A percentile compares a stretch with the other conserved stretches of the same genome.
These are phyloP conservation scores for Galaxias olidus DNA, from an alignment of 2,797 vertebrate genomes.

Conservation along the genomic window DNA sequence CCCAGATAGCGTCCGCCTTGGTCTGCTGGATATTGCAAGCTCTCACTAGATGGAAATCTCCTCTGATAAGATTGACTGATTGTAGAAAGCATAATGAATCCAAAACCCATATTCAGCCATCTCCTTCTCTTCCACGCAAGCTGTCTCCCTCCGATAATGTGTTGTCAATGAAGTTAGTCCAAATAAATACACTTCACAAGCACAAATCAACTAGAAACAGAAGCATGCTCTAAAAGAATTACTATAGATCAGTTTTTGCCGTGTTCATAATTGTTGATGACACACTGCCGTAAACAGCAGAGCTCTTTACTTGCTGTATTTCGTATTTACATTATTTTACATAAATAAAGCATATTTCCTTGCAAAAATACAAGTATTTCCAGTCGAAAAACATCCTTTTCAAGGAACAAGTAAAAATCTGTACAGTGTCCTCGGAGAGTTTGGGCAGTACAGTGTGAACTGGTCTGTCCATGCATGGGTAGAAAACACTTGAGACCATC, in stretches of 20 bases:
- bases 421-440: slow-evolving; percentile 74
- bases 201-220: slow-evolving; percentile 44
- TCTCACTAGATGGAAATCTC: slow-evolving; percentile 68
- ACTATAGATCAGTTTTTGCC: slow-evolving; percentile 46
- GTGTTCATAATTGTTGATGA: slow-evolving; percentile 48
- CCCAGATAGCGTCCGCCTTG: slow-evolving; percentile 47
- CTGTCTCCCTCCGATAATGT: slow-evolving; percentile 67
- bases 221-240: slow-evolving; percentile 44
- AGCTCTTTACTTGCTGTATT: slow-evolving; percentile 60
- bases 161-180: slow-evolving; percentile 52
- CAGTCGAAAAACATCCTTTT: slow-evolving; percentile 69
- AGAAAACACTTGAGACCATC: slow-evolving; percentile 76
- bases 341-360: slow-evolving; percentile 73
- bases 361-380: slow-evolving; percentile 77
- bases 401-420: slow-evolving; percentile 74
- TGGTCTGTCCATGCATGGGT: slow-evolving; percentile 75
- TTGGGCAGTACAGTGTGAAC: slow-evolving; percentile 74
- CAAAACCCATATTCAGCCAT: neutral
- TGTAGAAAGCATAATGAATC: slow-evolving; percentile 71
- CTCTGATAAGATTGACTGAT: slow-evolving; percentile 68
- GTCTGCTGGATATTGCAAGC: slow-evolving; percentile 68
- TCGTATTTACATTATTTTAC: slow-evolving; percentile 72
- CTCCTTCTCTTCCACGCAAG: slow-evolving; percentile 30
- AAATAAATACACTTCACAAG: slow-evolving; percentile 66
- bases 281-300: slow-evolving; percentile 55